Percentiles rank a stretch among this genome's conserved stretches.
Conservation (phyloP, 2,797 vertebrate species). For the Holocentrus rufus region DNA sequence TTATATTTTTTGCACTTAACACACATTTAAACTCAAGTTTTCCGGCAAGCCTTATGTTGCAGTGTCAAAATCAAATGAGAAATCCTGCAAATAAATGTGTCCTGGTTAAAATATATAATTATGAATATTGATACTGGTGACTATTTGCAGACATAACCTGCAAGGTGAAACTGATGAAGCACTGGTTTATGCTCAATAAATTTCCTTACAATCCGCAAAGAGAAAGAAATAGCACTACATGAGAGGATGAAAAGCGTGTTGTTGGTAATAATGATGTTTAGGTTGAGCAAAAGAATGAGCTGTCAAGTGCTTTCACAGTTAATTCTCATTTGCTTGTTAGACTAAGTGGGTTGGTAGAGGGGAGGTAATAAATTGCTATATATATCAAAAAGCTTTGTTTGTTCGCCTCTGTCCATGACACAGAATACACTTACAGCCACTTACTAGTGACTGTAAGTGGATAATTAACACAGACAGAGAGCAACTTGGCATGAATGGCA, state of each 20-base stretch:
- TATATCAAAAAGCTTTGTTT: background rate
- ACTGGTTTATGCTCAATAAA: too few relatives aligned
- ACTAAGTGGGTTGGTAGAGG: background rate
- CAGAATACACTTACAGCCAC: constrained; percentile 39
- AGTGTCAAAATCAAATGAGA: too few relatives aligned
- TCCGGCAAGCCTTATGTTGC: too few relatives aligned
- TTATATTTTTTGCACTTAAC: too few relatives aligned
- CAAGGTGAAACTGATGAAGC: too few relatives aligned
- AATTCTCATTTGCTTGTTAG: constrained; percentile 20
- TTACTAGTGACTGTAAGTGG: too few relatives aligned
- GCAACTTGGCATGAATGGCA: background rate
- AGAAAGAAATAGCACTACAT: background rate
- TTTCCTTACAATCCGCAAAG: too few relatives aligned
- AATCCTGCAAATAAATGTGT: too few relatives aligned
- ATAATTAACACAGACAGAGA: constrained; percentile 27
- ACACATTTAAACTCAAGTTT: too few relatives aligned
- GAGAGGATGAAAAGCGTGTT: constrained; percentile 1
- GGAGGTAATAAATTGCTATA: constrained; percentile 18
- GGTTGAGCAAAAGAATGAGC: constrained; percentile 13
- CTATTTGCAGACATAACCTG: too few relatives aligned
- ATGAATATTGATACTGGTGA: too few relatives aligned
- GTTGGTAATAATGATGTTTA: constrained; percentile 27
- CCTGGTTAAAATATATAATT: too few relatives aligned
- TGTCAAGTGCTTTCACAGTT: constrained; percentile 13
- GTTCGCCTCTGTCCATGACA: constrained; percentile 18